Conservation (phyloP, 35 echinoderm and acorn worm species). For the Hemicentrotus pulcherrimus region DNA sequence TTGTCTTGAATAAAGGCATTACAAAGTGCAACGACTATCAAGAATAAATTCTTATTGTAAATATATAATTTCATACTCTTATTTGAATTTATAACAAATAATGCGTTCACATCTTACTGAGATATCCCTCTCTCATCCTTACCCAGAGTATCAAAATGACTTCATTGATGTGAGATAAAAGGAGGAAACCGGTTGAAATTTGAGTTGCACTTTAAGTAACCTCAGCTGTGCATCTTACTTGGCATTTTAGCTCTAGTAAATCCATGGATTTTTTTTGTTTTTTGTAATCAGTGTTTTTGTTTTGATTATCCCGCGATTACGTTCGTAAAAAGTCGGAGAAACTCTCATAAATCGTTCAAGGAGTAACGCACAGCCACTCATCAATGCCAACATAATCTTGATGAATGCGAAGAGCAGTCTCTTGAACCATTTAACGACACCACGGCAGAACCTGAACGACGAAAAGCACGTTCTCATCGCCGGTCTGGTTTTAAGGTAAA, state of each 20-base stretch:
- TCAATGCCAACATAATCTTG: conserved; percentile 3
- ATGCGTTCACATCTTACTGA: no score
- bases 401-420: neutral
- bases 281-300: neutral
- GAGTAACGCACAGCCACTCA: neutral
- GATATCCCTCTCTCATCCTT: no score
- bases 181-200: no score
- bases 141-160: no score
- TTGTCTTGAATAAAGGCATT: no score
- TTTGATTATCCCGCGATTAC: neutral
- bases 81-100: no score
- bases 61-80: no score
- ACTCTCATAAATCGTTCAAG: conserved; percentile 3
- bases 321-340: neutral
- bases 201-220: no score
- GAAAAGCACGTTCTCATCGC: neutral
- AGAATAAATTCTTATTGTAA: no score
- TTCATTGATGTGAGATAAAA: no score
- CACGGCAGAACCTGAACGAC: neutral
- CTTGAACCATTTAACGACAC: conserved; percentile 1
- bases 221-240: no score
- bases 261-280: neutral
- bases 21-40: no score
- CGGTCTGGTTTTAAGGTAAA: neutral
- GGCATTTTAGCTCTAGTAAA: neutral